Evolutionary conservation across 2,113 vertebrate genomes (phyloP).

Genomic region (Pomatorhinus ruficollis): DNA sequence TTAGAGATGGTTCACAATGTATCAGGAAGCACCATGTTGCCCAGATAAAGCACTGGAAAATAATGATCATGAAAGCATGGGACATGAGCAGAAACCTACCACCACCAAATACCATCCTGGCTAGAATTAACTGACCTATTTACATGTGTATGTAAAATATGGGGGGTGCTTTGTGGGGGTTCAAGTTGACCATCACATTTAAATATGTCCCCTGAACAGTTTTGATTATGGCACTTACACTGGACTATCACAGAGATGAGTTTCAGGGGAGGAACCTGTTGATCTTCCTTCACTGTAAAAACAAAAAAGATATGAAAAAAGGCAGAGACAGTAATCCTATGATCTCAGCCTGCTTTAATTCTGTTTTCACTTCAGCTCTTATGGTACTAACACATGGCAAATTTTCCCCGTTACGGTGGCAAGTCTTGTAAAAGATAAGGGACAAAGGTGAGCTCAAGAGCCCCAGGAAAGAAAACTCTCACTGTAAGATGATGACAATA

Average conservation of each 20-base stretch:
- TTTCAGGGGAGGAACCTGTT: slow-evolving; percentile 49
- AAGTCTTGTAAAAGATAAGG: not conserved
- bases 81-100: not conserved
- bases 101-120: not conserved
- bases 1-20: not conserved
- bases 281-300: slow-evolving; percentile 72
- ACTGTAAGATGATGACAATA: not conserved
- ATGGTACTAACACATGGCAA: not conserved
- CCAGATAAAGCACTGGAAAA: not conserved
- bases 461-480: not conserved
- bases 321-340: not conserved
- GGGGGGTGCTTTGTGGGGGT: rapidly evolving
- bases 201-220: not conserved
- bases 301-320: not conserved
- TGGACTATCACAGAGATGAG: slow-evolving; percentile 56
- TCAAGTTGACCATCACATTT: not conserved
- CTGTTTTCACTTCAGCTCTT: not conserved
- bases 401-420: rapidly evolving
- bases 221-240: slow-evolving; percentile 71
- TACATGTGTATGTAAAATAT: not conserved
- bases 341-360: not conserved
- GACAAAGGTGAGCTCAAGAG: not conserved
- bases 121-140: not conserved
- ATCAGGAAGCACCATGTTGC: not conserved
- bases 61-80: not conserved